phyloP scores from a whole-genome alignment of 1,140 invertebrate genomes.

The Helicoverpa zea region DNA sequence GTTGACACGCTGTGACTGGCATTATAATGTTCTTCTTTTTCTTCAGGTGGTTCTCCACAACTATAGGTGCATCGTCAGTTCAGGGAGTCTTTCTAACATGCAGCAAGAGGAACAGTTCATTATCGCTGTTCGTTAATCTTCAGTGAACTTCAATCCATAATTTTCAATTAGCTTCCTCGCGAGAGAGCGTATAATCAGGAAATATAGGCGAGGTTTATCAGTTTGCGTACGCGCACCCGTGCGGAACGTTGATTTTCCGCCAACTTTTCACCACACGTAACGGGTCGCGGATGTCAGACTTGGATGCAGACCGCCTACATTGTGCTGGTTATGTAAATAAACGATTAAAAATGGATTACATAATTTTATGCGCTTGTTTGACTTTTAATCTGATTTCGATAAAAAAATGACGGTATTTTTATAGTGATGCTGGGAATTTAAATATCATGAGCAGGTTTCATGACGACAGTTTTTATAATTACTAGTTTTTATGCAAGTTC shows the following conservation, averaged over 20 bases:
- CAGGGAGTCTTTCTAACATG: no score
- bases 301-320: slow-evolving; percentile 1
- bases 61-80: no score
- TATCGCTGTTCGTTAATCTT: neutral
- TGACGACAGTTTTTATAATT: neutral
- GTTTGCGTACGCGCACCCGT: slow-evolving; percentile 34
- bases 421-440: neutral
- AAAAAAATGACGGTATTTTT: neutral
- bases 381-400: slow-evolving; percentile 16
- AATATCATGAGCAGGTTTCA: neutral
- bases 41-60: no score
- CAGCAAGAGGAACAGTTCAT: no score
- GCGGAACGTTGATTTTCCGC: slow-evolving; percentile 47
- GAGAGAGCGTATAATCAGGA: slow-evolving; percentile 49
- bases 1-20: no score
- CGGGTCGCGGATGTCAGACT: slow-evolving; percentile 33
- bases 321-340: slow-evolving; percentile 38
- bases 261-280: slow-evolving; percentile 42
- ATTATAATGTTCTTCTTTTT: no score
- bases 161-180: slow-evolving; percentile 47
- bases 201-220: slow-evolving; percentile 40
- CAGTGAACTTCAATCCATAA: slow-evolving; percentile 4
- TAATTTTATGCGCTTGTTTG: slow-evolving; percentile 18
- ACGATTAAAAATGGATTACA: slow-evolving; percentile 17
- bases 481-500: neutral